Percentiles rank a stretch among this genome's conserved stretches.
Evolutionary conservation across 1,140 invertebrate species (phyloP).

Genomic region (Megalopta genalis): DNA sequence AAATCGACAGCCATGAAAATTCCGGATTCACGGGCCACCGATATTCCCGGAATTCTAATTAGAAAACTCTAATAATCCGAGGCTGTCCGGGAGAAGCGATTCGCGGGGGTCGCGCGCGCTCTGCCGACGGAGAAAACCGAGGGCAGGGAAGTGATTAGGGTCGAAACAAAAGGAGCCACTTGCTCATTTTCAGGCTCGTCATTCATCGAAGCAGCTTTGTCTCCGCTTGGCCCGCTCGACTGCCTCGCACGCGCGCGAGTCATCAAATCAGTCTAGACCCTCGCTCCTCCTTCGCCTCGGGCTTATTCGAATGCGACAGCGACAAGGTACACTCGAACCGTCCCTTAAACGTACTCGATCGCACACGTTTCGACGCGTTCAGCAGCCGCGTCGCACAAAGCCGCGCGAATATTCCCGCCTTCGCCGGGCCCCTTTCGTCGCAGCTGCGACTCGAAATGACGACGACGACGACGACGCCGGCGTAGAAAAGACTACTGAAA

Average conservation of each 20-base stretch:
- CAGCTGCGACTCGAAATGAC: background rate
- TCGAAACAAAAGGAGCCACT: background rate
- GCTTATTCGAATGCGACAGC: background rate
- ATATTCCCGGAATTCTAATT: background rate
- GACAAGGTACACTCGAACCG: background rate
- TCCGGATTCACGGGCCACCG: too few species aligned
- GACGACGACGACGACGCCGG: background rate
- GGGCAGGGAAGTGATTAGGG: background rate
- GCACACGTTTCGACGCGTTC: background rate
- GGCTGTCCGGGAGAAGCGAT: background rate
- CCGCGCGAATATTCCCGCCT: background rate
- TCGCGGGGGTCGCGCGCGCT: background rate
- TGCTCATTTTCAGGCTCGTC: background rate
- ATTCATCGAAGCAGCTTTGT: background rate
- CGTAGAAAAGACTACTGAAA: background rate
- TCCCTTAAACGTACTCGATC: background rate
- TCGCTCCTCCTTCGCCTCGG: background rate
- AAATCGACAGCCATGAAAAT: background rate
- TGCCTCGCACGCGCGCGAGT: background rate
- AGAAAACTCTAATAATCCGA: background rate
- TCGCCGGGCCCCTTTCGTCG: background rate
- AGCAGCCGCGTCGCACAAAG: background rate
- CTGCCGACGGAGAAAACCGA: background rate
- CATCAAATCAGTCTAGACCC: constrained; percentile 1
- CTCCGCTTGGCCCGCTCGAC: background rate